Evolutionary conservation across 1,140 invertebrate genomes (phyloP).

Genomic region (Leptinotarsa texana): DNA sequence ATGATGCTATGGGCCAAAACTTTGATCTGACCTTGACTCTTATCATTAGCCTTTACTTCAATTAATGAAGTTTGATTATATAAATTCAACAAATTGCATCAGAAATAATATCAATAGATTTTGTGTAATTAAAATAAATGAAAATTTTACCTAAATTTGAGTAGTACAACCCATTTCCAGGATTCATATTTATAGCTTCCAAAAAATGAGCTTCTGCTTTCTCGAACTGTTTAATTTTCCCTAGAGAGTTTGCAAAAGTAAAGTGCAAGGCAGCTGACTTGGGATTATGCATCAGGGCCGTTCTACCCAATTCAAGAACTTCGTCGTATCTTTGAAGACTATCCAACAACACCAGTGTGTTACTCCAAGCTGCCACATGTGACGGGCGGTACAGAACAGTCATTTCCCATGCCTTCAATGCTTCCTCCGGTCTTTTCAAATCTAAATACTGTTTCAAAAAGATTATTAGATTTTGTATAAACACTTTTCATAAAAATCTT

Average conservation of each 20-base stretch:
- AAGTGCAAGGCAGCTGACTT: conserved; percentile 79
- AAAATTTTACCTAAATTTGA: conserved; percentile 75
- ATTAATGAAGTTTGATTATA: too few species aligned
- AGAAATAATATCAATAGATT: too few species aligned
- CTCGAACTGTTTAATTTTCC: conserved; percentile 75
- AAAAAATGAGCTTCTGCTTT: conserved; percentile 83
- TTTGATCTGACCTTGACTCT: too few species aligned
- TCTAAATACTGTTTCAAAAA: conserved; percentile 61
- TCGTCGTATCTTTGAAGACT: conserved; percentile 72
- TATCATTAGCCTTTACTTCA: too few species aligned
- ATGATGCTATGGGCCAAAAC: too few species aligned
- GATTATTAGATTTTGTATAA: too few species aligned
- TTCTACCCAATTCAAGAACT: conserved; percentile 70
- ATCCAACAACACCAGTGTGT: conserved; percentile 86
- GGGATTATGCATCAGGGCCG: conserved; percentile 71
- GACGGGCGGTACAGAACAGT: conserved; percentile 77
- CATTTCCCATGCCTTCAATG: conserved; percentile 75
- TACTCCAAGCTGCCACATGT: conserved; percentile 88
- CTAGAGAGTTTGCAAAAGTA: conserved; percentile 85
- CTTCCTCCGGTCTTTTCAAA: conserved; percentile 59
- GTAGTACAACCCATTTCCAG: conserved; percentile 73
- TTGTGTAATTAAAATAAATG: too few species aligned
- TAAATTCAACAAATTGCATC: too few species aligned
- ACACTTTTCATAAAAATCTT: too few species aligned
- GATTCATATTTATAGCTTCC: conserved; percentile 71